Evolutionary conservation across 1,140 invertebrate genomes (phyloP).

Genomic region (Limonius californicus): DNA sequence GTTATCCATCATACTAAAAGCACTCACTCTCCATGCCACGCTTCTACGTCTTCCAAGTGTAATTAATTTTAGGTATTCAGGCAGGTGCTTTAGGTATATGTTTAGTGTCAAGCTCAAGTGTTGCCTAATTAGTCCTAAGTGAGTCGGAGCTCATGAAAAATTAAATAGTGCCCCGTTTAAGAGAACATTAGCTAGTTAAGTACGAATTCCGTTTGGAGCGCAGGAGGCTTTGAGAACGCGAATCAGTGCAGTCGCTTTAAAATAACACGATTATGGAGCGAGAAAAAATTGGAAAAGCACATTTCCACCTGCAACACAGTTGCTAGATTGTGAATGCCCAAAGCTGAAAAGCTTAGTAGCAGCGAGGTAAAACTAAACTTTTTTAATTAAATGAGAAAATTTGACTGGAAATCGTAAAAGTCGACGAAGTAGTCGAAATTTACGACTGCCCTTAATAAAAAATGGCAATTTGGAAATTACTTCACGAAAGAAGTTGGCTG

Average conservation of each 20-base stretch:
- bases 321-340: no score
- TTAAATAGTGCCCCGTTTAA: no score
- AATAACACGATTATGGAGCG: no score
- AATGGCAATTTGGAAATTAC: slow-evolving; percentile 1
- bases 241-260: neutral
- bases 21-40: neutral
- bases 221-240: neutral
- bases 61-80: neutral
- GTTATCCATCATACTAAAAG: slow-evolving; percentile 1
- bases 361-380: no score
- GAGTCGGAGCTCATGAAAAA: no score
- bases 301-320: no score
- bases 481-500: neutral
- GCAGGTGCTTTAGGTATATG: slow-evolving; percentile 1
- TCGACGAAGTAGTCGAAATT: neutral
- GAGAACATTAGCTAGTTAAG: no score
- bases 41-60: neutral
- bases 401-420: neutral
- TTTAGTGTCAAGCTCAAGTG: neutral
- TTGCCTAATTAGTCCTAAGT: no score
- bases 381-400: neutral
- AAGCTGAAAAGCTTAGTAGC: no score
- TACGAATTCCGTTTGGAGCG: no score
- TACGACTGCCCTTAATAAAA: slow-evolving; percentile 3
- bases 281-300: no score